phyloP scores from a whole-genome alignment of 2,888 invertebrate species.

The Busseola fusca region DNA sequence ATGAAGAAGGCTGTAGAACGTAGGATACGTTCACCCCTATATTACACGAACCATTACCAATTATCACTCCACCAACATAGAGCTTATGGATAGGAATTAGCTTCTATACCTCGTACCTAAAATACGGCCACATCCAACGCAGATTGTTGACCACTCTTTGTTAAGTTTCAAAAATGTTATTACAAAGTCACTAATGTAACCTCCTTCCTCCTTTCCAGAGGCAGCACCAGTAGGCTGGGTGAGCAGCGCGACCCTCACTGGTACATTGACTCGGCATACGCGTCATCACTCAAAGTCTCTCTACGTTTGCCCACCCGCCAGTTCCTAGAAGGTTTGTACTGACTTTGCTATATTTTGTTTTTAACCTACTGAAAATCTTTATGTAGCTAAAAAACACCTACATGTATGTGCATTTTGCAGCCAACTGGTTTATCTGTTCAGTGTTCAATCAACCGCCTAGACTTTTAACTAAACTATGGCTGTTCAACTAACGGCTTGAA shows the following conservation, averaged over 20 bases:
- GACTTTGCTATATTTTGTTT: neutral
- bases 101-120: neutral
- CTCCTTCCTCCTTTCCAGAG: slow-evolving; percentile 71
- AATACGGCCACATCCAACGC: no score
- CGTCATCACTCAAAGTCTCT: slow-evolving; percentile 85
- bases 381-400: neutral
- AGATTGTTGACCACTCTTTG: neutral
- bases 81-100: no score
- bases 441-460: no score
- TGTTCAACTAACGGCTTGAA: no score
- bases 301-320: slow-evolving; percentile 84
- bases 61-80: neutral
- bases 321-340: slow-evolving; percentile 82
- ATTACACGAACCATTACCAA: neutral
- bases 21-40: no score
- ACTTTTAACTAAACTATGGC: no score
- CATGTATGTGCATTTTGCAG: no score
- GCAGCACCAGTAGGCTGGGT: slow-evolving; percentile 82
- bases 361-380: neutral
- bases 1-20: neutral
- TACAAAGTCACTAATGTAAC: slow-evolving; percentile 5
- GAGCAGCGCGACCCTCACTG: slow-evolving; percentile 83
- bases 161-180: neutral
- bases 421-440: no score
- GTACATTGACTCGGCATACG: slow-evolving; percentile 87